Conservation (phyloP, 1,140 invertebrate genomes). For the Drosophila elegans region DNA sequence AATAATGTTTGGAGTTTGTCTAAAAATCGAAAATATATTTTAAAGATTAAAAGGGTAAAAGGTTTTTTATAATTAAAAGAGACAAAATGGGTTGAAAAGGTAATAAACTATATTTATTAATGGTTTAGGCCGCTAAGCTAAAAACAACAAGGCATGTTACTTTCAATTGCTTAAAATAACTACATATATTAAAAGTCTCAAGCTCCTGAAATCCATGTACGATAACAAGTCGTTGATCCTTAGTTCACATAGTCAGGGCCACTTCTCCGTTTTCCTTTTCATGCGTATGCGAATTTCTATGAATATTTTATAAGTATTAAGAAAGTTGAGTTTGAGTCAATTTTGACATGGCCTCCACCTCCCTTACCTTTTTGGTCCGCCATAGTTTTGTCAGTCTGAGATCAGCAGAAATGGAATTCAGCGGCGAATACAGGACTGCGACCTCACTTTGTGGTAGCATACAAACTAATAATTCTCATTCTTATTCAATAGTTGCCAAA, state of each 20-base stretch:
- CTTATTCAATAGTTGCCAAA: conserved; percentile 46
- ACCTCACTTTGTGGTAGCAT: conserved; percentile 25
- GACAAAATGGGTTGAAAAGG: too few relatives aligned
- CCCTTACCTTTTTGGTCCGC: neutral
- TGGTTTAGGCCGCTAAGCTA: too few relatives aligned
- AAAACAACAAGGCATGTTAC: too few relatives aligned
- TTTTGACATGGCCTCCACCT: neutral
- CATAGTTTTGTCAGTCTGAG: too few relatives aligned
- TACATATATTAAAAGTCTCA: too few relatives aligned
- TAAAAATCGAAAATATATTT: too few relatives aligned
- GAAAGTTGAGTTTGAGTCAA: conserved; percentile 15
- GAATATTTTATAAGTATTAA: conserved; percentile 57
- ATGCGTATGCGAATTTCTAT: conserved; percentile 37
- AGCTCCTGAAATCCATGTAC: too few relatives aligned
- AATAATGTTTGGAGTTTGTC: too few relatives aligned
- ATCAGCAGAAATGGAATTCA: neutral
- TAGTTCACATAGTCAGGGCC: neutral
- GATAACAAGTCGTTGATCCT: neutral
- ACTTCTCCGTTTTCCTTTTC: conserved; percentile 3
- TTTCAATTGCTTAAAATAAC: too few relatives aligned
- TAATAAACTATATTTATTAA: too few relatives aligned
- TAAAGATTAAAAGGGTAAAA: too few relatives aligned
- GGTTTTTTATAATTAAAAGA: too few relatives aligned
- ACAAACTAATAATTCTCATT: conserved; percentile 52
- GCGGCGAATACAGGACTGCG: neutral